Evolutionary conservation across 2,797 vertebrate genomes (phyloP), one percentile per base, ranked within the genome.

Genomic region (Gorsachius magnificus): DNA sequence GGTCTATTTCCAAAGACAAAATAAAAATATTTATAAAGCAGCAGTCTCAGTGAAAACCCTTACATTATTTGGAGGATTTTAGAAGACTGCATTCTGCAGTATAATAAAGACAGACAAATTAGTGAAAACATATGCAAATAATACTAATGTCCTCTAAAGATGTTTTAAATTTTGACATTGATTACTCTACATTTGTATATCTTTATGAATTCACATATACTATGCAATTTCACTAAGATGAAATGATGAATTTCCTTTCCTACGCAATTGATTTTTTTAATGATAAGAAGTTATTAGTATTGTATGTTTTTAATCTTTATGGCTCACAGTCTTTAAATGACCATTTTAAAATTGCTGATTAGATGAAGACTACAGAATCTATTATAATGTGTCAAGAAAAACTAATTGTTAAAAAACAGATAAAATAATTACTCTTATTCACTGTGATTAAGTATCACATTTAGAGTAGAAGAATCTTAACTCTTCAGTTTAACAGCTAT

Each of bases 121-220:
- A 91, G 31, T 66, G 48, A 93, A 93, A 94, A 95, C 78, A 29
- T 25, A 92, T 81, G 83, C 54, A 94, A 96, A 94, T 85, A 89
- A 51, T 64, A 79, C 81, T 91, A 75, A 80, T 41, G 48, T 41
- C 33, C 56, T 48, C 60, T 77, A 82, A 70, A 75, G 54, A 46
- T 28, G 5, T 45, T 90, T 80, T 84, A 91, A 84, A 72, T 70
- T 80, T 89, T 92, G 79, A 35, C 78, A 83, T 43, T 29, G 58
- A 83, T 90, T 75, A 25, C 25, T 69, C 36, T 35, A 29, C 17
- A 75, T 78, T 78, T 91, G 10, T 85, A 7, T 69, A 72, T 76
- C n/a, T 88, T 69, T 71, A 75, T 17, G 20, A 79, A 63, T 95
- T 72, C 54, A 79, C 36, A 75, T 46, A 54, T 63, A 48, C 11